Base-by-base conservation (phyloP, 2,888 invertebrate species). In the Sycophila texana region DNA sequence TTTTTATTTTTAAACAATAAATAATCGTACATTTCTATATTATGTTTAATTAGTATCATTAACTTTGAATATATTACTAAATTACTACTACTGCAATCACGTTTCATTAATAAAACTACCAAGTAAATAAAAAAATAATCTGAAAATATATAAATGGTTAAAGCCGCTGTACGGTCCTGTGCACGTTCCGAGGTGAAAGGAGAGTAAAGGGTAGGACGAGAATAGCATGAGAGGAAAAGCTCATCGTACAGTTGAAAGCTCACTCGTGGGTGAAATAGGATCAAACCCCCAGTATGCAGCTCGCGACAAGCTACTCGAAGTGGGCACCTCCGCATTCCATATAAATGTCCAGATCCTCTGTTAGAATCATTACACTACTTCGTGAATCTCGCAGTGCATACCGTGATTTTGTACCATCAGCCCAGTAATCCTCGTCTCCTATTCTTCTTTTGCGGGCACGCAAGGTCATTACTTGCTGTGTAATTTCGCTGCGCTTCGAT, bases 201-300 rank as follows among this genome's bases (percentile, higher is more conserved):
- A 75, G 18, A 51, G n/a, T 55, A 7, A 53, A 26, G 67, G 10
- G 39, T 7, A 49, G 22, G 16, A 20, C 49, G n/a, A 57, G 22
- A 16, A 67, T 26, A 26, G 26, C 26, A 26, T 3, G 26, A 68
- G 39, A 78, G 60, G 58, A 58, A 79, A 70, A 79, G 74, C 51
- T 63, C 58, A 47, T 63, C 75, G 70, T 63, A 61, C 47, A 39
- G 61, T 77, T 74, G 53, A 74, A 72, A 77, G 80, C 68, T 82
- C 82, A 83, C 74, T 83, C 82, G 82, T 79, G 83, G 80, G 82
- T 84, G 82, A 84, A 84, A 84, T 83, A 83, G 84, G 83, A 83
- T 84, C 83, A 82, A 70, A 81, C 58, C 53, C 57, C 18, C 20
- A 14, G 3, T 77, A 73, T 77, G 67, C 77, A 63, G 73, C 74